These are phyloP conservation scores for Buathra laborator DNA, from an alignment of 2,888 invertebrate species.

Conservation along the genomic window DNA sequence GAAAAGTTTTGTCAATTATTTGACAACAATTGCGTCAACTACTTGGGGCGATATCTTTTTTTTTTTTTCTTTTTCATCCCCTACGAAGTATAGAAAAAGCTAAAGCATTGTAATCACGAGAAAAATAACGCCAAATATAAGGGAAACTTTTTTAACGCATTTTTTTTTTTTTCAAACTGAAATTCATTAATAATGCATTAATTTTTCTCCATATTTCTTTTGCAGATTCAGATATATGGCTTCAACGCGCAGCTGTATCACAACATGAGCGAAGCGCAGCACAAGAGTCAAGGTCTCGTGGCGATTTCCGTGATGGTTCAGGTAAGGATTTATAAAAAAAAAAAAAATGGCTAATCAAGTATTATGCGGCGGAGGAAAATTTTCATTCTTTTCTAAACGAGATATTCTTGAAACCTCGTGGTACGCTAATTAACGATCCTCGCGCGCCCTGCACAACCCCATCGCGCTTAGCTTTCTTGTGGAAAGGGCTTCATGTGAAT, in stretches of 20 bases:
- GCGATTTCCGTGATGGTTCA: slow-evolving; percentile 98
- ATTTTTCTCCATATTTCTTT: slow-evolving; percentile 72
- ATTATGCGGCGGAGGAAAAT: not conserved
- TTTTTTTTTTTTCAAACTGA: not conserved
- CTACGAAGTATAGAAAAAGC: too few species aligned
- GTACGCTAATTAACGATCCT: slow-evolving; percentile 38
- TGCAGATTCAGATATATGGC: slow-evolving; percentile 97
- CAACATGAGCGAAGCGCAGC: slow-evolving; percentile 98
- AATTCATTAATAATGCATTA: slow-evolving; percentile 9
- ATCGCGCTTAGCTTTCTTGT: slow-evolving; percentile 13
- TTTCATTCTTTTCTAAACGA: not conserved
- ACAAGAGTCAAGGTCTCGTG: slow-evolving; percentile 98
- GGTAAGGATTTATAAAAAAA: slow-evolving; percentile 86
- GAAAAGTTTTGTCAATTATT: too few species aligned
- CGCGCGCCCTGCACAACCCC: not conserved
- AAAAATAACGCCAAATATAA: too few species aligned
- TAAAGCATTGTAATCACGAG: too few species aligned
- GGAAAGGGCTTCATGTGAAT: slow-evolving; percentile 37
- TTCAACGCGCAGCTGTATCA: slow-evolving; percentile 98
- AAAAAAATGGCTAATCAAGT: slow-evolving; percentile 12
- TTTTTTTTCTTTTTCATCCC: not conserved
- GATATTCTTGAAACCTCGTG: not conserved
- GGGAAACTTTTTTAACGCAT: too few species aligned
- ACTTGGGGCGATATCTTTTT: not conserved
- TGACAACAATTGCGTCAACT: not conserved